Evolutionary conservation across 2,797 vertebrate species (phyloP).

Genomic region (Aplochiton taeniatus): DNA sequence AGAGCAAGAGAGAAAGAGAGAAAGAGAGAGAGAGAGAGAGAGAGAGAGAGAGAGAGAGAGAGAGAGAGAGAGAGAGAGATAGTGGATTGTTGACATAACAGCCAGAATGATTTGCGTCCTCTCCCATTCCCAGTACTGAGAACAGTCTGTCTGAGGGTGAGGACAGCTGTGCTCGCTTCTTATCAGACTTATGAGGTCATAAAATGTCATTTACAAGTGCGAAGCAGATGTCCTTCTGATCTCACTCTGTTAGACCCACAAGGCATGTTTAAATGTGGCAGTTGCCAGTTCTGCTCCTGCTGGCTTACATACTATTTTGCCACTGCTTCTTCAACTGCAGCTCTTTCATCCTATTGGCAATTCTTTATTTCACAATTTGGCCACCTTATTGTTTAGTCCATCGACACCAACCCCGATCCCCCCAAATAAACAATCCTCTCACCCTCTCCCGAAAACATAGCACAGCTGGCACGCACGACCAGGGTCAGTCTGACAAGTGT

Average conservation of each 20-base stretch:
- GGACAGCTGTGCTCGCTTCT: neutral
- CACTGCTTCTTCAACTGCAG: too few species aligned
- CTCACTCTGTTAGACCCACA: neutral
- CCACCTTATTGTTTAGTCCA: neutral
- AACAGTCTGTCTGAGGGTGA: neutral
- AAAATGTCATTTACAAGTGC: conserved; percentile 11
- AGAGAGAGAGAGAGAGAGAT: neutral
- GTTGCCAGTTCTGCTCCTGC: too few species aligned
- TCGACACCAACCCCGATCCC: neutral
- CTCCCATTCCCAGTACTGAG: neutral
- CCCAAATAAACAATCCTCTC: neutral
- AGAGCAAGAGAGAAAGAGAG: neutral
- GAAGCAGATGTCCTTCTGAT: conserved; percentile 1
- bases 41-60: conserved; percentile 1
- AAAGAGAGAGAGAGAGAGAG: neutral
- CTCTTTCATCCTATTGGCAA: too few species aligned
- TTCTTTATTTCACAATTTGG: too few species aligned
- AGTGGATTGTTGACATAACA: conserved; percentile 8
- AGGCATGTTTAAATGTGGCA: too few species aligned
- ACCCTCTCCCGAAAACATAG: neutral
- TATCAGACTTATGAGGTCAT: conserved; percentile 10
- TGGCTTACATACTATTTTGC: too few species aligned
- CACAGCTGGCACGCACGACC: conserved; percentile 29
- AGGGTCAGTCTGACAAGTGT: conserved; percentile 10
- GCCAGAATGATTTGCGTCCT: neutral